Percentiles rank a stretch among this genome's conserved stretches.
Evolutionary conservation across 92 coral and sea anemone species (phyloP).

Genomic region (Palythoa grandiflora): DNA sequence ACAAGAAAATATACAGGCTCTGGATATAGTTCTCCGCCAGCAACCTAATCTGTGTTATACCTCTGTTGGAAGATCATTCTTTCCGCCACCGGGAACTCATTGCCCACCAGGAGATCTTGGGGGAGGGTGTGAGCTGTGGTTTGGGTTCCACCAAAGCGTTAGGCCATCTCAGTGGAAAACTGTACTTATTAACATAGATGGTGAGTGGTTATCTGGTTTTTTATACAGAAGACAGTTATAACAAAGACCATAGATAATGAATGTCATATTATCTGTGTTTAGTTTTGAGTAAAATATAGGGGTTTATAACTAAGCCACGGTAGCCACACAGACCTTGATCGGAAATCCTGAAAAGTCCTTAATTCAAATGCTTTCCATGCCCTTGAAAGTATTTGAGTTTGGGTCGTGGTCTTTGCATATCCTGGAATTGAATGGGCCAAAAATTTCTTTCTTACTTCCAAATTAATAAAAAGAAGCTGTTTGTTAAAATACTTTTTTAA

Average conservation of each 20-base stretch:
- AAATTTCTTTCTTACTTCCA: too few species aligned
- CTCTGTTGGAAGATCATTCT: slow-evolving; percentile 50
- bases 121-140: slow-evolving; percentile 61
- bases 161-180: slow-evolving; percentile 65
- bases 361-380: too few species aligned
- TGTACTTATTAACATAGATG: slow-evolving; percentile 62
- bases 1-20: slow-evolving; percentile 51
- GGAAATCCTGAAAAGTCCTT: too few species aligned
- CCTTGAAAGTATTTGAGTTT: too few species aligned
- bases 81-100: slow-evolving; percentile 49
- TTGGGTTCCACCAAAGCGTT: slow-evolving; percentile 60
- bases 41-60: slow-evolving; percentile 53
- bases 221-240: neutral
- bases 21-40: slow-evolving; percentile 59
- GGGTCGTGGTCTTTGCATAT: too few species aligned
- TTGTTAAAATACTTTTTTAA: too few species aligned
- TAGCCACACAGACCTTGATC: too few species aligned
- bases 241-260: neutral
- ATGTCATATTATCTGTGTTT: neutral
- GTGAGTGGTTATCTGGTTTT: slow-evolving; percentile 11
- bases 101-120: slow-evolving; percentile 44
- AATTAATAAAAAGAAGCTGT: too few species aligned
- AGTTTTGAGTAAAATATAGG: neutral
- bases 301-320: too few species aligned
- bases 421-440: too few species aligned